Base-by-base conservation (phyloP, 1,140 invertebrate species). In the Drosophila mayri region DNA sequence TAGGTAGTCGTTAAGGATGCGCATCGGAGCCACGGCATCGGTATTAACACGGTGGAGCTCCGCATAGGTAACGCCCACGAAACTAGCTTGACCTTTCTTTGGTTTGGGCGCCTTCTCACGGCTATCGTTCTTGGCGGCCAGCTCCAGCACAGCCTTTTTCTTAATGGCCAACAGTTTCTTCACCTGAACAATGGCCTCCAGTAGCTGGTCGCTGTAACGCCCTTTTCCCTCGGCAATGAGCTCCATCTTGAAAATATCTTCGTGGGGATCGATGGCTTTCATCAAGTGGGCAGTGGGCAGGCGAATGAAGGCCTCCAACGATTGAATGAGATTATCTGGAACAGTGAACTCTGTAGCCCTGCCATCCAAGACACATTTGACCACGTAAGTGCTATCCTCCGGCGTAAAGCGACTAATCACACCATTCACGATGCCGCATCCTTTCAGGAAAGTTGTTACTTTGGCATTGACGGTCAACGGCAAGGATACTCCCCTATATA, bases 401-500 rank as follows among this genome's bases (percentile, higher is more conserved):
- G 63, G 67, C 0, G 79, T 35, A n/a, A 64, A 76, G 41, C 50
- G 22, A 2, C 71, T 14, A 1, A 87, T 38, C 9, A 46, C 44
- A 10, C 82, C 82, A 20, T 71, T 60, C 3, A 44, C 16, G 49
- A 3, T 81, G 38, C 22, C 68, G 43, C 1, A 0, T 40, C 10
- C 46, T 6, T 10, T 12, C 12, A 82, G 16, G 9, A 76, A 50
- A 5, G 47, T 49, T 4, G 59, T 67, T 9, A 87, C 83, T 44
- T 58, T 76, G 16, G 63, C 37, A 9, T 76, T 46, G 12, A 44
- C 11, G 1, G 60, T 1, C 25, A 87, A 16, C 0, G 79, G 66
- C 22, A 82, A 8, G 1, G 83, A 65, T 7, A 87, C 60, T 0
- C 43, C 41, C 3, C 55, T 68, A 9, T 84, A 79, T 43, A 86